Percentiles rank a stretch among this genome's conserved stretches.
Evolutionary conservation across 2,888 invertebrate genomes (phyloP).

Genomic region (Pasiphila rectangulata): DNA sequence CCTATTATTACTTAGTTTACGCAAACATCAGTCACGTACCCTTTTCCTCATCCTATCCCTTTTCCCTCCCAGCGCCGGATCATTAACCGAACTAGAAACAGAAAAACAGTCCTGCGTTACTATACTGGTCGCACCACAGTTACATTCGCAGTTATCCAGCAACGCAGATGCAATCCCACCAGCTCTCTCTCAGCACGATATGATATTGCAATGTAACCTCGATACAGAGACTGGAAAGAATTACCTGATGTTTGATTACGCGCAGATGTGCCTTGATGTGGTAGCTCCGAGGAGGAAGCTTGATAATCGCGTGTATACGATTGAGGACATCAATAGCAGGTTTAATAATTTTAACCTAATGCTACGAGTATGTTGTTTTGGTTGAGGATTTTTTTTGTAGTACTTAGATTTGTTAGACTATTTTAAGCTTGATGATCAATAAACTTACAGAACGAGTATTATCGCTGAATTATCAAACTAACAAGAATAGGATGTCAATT

Average conservation of each 20-base stretch:
- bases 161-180: conserved; percentile 36
- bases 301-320: conserved; percentile 54
- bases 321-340: conserved; percentile 70
- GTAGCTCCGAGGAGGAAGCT: conserved; percentile 47
- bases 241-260: conserved; percentile 67
- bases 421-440: not conserved
- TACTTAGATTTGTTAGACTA: no score
- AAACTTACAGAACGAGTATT: not conserved
- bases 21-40: not conserved
- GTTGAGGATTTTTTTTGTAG: no score
- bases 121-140: conserved; percentile 33
- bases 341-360: conserved; percentile 26
- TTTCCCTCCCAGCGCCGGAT: conserved; percentile 47
- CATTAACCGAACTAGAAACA: conserved; percentile 47
- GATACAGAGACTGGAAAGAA: conserved; percentile 56
- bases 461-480: no score
- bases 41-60: conserved; percentile 1
- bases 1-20: no score
- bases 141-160: not conserved
- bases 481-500: no score
- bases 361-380: no score
- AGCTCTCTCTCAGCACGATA: conserved; percentile 47
- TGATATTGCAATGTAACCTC: conserved; percentile 61
- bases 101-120: conserved; percentile 43
- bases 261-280: conserved; percentile 47